Evolutionary conservation across 2,797 vertebrate genomes (phyloP), one percentile per base, ranked within the genome.

Genomic region (Chelidonichthys spinosus): DNA sequence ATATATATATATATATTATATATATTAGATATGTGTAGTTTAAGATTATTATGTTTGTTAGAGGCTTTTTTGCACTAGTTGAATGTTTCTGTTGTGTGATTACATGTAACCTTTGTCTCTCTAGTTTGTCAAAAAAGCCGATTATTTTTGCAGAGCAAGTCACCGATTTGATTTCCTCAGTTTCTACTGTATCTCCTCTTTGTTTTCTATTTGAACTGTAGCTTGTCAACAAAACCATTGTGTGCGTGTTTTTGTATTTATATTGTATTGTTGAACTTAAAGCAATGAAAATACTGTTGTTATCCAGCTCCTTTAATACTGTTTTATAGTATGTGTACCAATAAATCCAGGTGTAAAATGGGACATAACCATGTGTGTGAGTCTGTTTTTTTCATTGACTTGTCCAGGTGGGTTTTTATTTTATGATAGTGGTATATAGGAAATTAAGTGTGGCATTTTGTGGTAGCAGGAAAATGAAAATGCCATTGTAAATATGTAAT

Each of bases 301-400:
- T 95, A 93, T 92, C 89, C 90, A 92, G 92, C 93, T 95, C 93
- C 94, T 96, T 96, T 95, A 95, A 95, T 95, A 96, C 95, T 94
- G 94, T 96, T 96, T 95, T 96, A 95, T 96, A 96, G 95, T 95
- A 94, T 92, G 92, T 96, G 95, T 95, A 92, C 89, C 93, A 95
- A 95, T 95, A 95, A 96, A 93, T 93, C 89, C 92, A 94, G 89
- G 91, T 93, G 92, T 92, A 92, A 92, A 92, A 93, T 75, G 79
- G 87, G 87, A 82, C 63, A 50, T 37, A 63, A 71, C 49, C 9
- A 63, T 4, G 6, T 66, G 69, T 39, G 11, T 32, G 32, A 13
- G 14, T 54, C 0, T 5, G 53, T 14, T 11, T 55, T 7, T 55
- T 15, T 60, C 0, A 9, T 32, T 2, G 33, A 33, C 60, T 33